Conservation (phyloP, 2,888 invertebrate species). For the Coremacera marginata region DNA sequence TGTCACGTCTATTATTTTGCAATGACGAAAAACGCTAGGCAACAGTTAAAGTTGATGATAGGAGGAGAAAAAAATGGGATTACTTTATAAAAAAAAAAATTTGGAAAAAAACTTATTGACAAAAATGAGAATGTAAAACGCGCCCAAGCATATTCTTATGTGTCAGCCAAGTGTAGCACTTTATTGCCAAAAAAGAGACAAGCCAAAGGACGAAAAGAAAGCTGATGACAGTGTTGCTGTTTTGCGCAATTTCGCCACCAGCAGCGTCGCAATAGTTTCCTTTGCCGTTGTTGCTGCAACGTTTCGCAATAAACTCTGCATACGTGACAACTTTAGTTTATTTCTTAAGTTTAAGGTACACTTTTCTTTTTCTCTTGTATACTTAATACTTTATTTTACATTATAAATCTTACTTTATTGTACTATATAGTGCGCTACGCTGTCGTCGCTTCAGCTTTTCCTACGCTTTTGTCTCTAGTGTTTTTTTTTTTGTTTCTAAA, state of each 20-base stretch:
- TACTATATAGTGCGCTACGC: background rate
- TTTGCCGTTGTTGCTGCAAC: background rate
- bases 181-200: background rate
- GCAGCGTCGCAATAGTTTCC: background rate
- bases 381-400: background rate
- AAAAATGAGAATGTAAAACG: background rate
- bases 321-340: slow-evolving; percentile 63
- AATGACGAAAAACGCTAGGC: no score
- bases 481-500: background rate
- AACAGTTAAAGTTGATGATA: no score
- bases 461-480: background rate
- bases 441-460: background rate
- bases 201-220: background rate
- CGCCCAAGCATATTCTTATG: background rate
- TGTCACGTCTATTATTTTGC: no score
- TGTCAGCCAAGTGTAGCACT: slow-evolving; percentile 14
- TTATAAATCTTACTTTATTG: background rate
- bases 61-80: no score
- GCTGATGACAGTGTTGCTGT: background rate
- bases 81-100: background rate
- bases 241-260: background rate
- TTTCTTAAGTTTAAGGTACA: slow-evolving; percentile 51
- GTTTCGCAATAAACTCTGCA: slow-evolving; percentile 56
- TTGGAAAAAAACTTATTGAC: background rate
- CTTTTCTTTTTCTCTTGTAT: background rate